Evolutionary conservation across 2,888 invertebrate species (phyloP).

Genomic region (Empis livida): DNA sequence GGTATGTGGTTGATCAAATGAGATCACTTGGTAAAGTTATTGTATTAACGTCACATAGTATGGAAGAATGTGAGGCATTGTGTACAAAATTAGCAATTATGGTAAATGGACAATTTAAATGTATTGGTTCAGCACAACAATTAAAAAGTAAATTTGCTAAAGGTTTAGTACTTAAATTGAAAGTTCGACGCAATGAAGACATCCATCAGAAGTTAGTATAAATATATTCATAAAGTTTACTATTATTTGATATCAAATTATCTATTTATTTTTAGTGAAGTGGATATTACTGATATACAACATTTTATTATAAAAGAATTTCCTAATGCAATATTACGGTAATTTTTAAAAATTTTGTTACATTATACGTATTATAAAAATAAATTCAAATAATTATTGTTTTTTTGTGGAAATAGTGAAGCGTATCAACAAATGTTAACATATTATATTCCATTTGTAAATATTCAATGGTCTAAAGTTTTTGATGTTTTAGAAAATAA

Average conservation of each 20-base stretch:
- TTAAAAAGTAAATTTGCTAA: slow-evolving; percentile 58
- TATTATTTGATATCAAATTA: too few relatives aligned
- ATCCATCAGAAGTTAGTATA: too few relatives aligned
- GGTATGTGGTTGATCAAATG: slow-evolving; percentile 59
- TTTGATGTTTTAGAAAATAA: slow-evolving; percentile 55
- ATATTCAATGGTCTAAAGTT: slow-evolving; percentile 49
- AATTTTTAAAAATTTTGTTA: too few relatives aligned
- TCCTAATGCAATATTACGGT: too few relatives aligned
- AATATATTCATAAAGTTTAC: too few relatives aligned
- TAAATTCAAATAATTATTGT: too few relatives aligned
- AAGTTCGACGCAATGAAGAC: slow-evolving; percentile 9
- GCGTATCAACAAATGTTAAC: slow-evolving; percentile 33
- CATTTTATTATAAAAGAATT: too few relatives aligned
- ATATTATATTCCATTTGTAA: slow-evolving; percentile 45
- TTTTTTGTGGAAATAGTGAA: neutral
- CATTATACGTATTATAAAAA: too few relatives aligned
- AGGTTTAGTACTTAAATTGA: slow-evolving; percentile 37
- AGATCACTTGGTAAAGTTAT: slow-evolving; percentile 60
- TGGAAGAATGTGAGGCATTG: slow-evolving; percentile 73
- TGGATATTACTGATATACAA: too few relatives aligned
- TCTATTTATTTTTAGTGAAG: too few relatives aligned
- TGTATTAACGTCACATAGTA: slow-evolving; percentile 72
- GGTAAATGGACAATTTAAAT: slow-evolving; percentile 57
- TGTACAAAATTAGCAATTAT: slow-evolving; percentile 62
- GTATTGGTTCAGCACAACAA: slow-evolving; percentile 57